phyloP scores from a whole-genome alignment of 2,797 vertebrate genomes.

The Bradypus variegatus region DNA sequence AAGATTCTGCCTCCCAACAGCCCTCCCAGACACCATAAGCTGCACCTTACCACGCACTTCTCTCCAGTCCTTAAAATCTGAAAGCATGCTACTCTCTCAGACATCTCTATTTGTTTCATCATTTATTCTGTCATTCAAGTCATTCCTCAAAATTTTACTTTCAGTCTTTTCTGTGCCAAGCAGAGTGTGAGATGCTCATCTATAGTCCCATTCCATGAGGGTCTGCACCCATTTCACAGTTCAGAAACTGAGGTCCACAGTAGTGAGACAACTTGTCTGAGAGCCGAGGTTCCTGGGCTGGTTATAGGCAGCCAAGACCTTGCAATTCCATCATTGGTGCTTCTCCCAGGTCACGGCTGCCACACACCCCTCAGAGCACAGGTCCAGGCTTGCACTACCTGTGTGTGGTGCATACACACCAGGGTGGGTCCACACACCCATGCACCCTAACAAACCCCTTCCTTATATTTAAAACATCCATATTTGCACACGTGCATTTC shows the following conservation, averaged over 20 bases:
- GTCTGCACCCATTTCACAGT: conserved; percentile 14
- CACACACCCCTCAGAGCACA: not conserved
- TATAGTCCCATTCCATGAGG: not conserved
- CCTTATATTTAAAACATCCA: not conserved
- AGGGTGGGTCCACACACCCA: too few relatives aligned
- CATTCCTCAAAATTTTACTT: not conserved
- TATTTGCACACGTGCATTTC: not conserved
- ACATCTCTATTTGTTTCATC: not conserved
- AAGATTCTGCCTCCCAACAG: not conserved
- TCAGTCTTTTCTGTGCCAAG: not conserved
- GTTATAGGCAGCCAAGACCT: not conserved
- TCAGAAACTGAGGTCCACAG: not conserved
- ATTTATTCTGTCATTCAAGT: not conserved
- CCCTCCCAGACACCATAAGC: not conserved
- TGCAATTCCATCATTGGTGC: not conserved
- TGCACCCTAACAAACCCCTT: not conserved
- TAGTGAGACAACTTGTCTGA: not conserved
- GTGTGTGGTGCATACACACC: not conserved
- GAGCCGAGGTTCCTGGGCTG: not conserved
- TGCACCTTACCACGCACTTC: not conserved
- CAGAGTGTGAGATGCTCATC: not conserved
- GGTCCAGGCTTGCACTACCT: not conserved
- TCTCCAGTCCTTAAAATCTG: not conserved
- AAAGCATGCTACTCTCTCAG: not conserved
- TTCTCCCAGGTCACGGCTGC: not conserved